Percentiles rank a stretch among this genome's conserved stretches.
phyloP scores from a whole-genome alignment of 37 sponge, comb jelly and placozoan genomes.

The Cladorhizidae sp. region DNA sequence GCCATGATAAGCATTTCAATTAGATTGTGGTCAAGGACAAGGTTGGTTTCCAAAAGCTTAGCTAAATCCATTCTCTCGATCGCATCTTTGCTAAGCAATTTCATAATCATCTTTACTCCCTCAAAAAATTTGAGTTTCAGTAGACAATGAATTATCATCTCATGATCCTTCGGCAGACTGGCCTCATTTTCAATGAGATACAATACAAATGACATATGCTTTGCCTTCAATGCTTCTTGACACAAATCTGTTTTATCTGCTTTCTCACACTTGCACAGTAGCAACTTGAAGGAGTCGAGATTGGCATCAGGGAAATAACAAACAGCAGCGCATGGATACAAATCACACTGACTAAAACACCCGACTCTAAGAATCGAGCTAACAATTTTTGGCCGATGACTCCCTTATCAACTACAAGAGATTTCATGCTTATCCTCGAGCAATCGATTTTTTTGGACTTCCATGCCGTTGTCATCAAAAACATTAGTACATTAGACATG shows the following conservation, averaged over 20 bases:
- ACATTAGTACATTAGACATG: not conserved
- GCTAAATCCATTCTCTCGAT: conserved; percentile 17
- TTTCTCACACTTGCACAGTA: not conserved
- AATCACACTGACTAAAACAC: not conserved
- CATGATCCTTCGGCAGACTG: not conserved
- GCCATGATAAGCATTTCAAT: conserved; percentile 9
- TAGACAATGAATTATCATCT: not conserved
- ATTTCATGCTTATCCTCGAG: not conserved
- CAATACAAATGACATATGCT: conserved; percentile 17
- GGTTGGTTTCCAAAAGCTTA: not conserved
- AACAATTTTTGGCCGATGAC: not conserved
- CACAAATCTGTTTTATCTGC: conserved; percentile 8
- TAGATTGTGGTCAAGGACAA: not conserved
- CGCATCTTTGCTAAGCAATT: not conserved
- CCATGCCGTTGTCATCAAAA: not conserved
- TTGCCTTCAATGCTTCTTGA: conserved; percentile 13
- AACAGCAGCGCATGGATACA: conserved; percentile 4
- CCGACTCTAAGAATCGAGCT: not conserved
- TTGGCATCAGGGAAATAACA: not conserved
- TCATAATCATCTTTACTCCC: not conserved
- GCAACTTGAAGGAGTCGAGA: not conserved
- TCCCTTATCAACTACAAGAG: conserved; percentile 2
- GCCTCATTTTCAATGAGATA: conserved; percentile 35
- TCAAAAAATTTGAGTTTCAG: conserved; percentile 13
- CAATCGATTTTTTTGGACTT: not conserved